Evolutionary conservation across 2,888 invertebrate species (phyloP).

Genomic region (Stenolophus ochropezus): DNA sequence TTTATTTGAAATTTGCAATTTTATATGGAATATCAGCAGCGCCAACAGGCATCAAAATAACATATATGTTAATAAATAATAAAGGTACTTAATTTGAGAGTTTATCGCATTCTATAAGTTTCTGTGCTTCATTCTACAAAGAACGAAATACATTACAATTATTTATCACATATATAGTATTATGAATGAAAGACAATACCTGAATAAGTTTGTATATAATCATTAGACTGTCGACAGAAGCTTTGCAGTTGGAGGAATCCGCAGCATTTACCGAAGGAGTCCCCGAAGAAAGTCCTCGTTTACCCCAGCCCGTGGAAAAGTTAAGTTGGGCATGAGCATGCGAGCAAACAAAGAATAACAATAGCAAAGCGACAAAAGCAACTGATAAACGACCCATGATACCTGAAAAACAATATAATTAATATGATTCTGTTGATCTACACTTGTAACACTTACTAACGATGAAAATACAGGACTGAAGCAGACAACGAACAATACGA

Average conservation of each 20-base stretch:
- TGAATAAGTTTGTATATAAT: conserved; percentile 78
- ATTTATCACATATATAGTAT: neutral
- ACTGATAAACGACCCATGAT: conserved; percentile 53
- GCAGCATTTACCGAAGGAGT: conserved; percentile 62
- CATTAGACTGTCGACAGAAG: conserved; percentile 75
- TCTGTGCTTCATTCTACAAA: conserved; percentile 71
- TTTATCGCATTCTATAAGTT: conserved; percentile 70
- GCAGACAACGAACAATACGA: conserved; percentile 11
- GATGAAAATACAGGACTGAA: neutral
- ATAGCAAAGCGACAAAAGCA: conserved; percentile 38
- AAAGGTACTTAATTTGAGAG: conserved; percentile 65
- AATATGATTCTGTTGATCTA: neutral
- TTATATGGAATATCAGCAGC: conserved; percentile 55
- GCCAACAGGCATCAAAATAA: conserved; percentile 56
- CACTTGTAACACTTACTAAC: conserved; percentile 18
- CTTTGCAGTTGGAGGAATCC: conserved; percentile 73
- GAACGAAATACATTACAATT: conserved; percentile 5
- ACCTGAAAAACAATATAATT: neutral
- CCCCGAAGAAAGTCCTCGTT: conserved; percentile 65
- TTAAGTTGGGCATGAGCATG: conserved; percentile 68
- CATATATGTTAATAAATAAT: conserved; percentile 60
- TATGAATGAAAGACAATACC: conserved; percentile 68
- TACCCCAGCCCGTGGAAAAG: conserved; percentile 72
- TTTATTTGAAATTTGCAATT: conserved; percentile 55
- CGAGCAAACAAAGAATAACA: conserved; percentile 47